phyloP scores from a whole-genome alignment of 2,888 invertebrate genomes.

The Nomada lathburiana region DNA sequence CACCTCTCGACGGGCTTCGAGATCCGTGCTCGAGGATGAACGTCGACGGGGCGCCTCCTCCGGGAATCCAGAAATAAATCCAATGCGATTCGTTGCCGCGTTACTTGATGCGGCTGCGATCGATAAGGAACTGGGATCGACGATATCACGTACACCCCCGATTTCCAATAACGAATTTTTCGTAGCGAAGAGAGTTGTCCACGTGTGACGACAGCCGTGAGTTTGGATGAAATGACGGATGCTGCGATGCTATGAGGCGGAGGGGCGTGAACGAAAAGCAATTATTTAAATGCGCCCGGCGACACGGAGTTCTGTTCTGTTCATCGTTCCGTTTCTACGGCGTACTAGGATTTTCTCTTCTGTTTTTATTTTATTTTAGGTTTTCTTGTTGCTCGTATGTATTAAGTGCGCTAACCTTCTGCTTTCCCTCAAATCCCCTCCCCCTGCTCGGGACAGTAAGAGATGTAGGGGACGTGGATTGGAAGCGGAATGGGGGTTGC shows the following conservation, averaged over 20 bases:
- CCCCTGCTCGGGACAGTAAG: not conserved
- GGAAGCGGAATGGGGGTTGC: not conserved
- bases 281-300: constrained; percentile 73
- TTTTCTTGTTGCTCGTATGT: constrained; percentile 3
- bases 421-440: not conserved
- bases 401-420: not conserved
- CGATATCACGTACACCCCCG: constrained; percentile 62
- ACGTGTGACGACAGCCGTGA: not conserved
- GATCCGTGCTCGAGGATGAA: constrained; percentile 30
- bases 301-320: constrained; percentile 40
- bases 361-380: constrained; percentile 22
- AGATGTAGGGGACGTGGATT: no score
- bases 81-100: constrained; percentile 11
- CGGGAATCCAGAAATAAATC: constrained; percentile 49
- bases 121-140: not conserved
- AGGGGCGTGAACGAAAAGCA: constrained; percentile 68
- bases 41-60: constrained; percentile 30
- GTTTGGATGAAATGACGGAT: not conserved
- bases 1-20: constrained; percentile 38
- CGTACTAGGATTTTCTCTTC: not conserved
- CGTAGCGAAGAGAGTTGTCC: constrained; percentile 1
- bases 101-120: not conserved
- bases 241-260: constrained; percentile 45
- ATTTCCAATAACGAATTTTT: constrained; percentile 68
- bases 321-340: constrained; percentile 24